Conservation (phyloP, 2,113 vertebrate species). For the Bothrops jararaca region DNA sequence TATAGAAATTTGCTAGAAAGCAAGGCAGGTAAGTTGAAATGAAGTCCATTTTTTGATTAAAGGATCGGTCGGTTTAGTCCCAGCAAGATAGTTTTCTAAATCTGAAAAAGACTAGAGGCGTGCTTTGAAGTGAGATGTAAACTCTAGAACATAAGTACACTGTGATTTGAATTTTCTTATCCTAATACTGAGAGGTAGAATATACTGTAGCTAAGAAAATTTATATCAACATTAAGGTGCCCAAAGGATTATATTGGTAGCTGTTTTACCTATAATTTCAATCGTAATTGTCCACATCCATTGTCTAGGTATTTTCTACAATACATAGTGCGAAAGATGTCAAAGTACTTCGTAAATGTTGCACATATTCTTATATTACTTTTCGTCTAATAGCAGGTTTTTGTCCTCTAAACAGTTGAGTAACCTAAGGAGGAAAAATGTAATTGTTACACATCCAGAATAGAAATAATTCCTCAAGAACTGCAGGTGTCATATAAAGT, state of each 20-base stretch:
- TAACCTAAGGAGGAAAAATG: not conserved
- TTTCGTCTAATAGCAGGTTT: not conserved
- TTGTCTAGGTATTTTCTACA: not conserved
- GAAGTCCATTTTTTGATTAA: constrained; percentile 28
- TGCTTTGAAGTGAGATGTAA: not conserved
- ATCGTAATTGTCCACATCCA: not conserved
- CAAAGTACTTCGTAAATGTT: not conserved
- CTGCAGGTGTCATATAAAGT: not conserved
- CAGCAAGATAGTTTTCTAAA: constrained; percentile 41
- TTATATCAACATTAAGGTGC: not conserved
- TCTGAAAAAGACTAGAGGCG: not conserved
- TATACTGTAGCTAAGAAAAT: not conserved
- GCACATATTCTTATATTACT: not conserved
- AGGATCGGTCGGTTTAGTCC: constrained; percentile 22
- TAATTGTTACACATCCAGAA: not conserved
- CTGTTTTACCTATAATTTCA: not conserved
- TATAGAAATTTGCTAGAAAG: constrained; percentile 32
- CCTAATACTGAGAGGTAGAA: not conserved
- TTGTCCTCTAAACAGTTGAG: not conserved
- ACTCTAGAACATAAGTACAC: not conserved
- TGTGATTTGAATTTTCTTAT: not conserved
- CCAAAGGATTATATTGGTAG: not conserved
- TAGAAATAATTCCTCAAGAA: not conserved
- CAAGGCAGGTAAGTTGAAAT: constrained; percentile 30
- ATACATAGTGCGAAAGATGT: not conserved